phyloP scores from a whole-genome alignment of 1,140 invertebrate species.

The Tachypleus tridentatus region DNA sequence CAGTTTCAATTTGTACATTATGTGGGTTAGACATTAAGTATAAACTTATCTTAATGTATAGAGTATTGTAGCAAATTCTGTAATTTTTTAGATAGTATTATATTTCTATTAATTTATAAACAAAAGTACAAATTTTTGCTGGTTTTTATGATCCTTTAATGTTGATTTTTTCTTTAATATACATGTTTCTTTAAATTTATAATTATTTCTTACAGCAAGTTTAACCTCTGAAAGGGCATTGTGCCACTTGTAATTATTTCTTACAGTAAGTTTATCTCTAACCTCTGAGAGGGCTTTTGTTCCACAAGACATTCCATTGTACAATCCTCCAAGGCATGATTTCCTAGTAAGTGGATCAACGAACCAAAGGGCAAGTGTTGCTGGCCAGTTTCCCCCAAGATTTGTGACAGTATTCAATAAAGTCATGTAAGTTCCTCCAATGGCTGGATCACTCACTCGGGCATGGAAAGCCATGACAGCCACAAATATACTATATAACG shows the following conservation, averaged over 20 bases:
- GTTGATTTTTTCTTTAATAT: background rate
- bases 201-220: background rate
- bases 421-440: slow-evolving; percentile 99
- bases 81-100: no score
- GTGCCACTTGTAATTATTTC: background rate
- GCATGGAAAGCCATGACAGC: slow-evolving; percentile 72
- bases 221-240: background rate
- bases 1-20: no score
- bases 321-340: slow-evolving; percentile 41
- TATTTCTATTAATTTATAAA: no score
- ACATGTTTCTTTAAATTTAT: background rate
- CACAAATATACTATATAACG: slow-evolving; percentile 65
- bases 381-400: slow-evolving; percentile 94
- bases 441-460: slow-evolving; percentile 73
- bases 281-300: slow-evolving; percentile 10
- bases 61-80: no score
- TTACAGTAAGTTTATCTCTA: background rate
- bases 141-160: background rate
- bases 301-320: slow-evolving; percentile 8
- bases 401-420: slow-evolving; percentile 93
- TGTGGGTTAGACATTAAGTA: no score
- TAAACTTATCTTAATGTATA: no score
- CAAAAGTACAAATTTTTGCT: no score
- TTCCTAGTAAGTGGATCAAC: slow-evolving; percentile 80
- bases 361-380: slow-evolving; percentile 79